Conservation (phyloP, 2,888 invertebrate genomes). For the Mylabris sibirica region DNA sequence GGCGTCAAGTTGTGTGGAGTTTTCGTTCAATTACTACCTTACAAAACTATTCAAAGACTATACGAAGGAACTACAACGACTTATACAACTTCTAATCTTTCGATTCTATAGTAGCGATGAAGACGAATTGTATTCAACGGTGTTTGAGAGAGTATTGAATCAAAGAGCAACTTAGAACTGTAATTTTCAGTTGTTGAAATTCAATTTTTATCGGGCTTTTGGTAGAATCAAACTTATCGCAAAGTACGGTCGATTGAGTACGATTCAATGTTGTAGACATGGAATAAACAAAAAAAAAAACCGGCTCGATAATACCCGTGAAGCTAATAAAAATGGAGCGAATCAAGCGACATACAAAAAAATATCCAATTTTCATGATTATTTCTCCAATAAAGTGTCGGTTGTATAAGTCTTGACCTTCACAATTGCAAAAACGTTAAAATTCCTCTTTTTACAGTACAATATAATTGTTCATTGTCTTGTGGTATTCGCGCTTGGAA, state of each 20-base stretch:
- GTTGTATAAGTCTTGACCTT: too few relatives aligned
- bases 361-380: too few relatives aligned
- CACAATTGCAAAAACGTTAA: not conserved
- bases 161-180: not conserved
- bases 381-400: too few relatives aligned
- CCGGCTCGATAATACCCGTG: not conserved
- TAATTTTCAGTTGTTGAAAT: slow-evolving; percentile 5
- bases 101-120: not conserved
- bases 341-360: too few relatives aligned
- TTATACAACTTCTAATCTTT: not conserved
- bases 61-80: not conserved
- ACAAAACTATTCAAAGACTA: not conserved
- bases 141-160: not conserved
- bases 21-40: not conserved
- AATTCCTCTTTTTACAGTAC: too few relatives aligned
- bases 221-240: not conserved
- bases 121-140: not conserved
- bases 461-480: not conserved
- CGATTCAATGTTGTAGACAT: too few relatives aligned
- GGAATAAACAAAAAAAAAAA: too few relatives aligned
- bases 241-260: not conserved
- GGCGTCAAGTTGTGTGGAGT: not conserved
- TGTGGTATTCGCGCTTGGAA: not conserved
- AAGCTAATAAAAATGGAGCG: not conserved
- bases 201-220: not conserved